phyloP scores from a whole-genome alignment of 2,113 vertebrate species.

The Calonectris borealis region DNA sequence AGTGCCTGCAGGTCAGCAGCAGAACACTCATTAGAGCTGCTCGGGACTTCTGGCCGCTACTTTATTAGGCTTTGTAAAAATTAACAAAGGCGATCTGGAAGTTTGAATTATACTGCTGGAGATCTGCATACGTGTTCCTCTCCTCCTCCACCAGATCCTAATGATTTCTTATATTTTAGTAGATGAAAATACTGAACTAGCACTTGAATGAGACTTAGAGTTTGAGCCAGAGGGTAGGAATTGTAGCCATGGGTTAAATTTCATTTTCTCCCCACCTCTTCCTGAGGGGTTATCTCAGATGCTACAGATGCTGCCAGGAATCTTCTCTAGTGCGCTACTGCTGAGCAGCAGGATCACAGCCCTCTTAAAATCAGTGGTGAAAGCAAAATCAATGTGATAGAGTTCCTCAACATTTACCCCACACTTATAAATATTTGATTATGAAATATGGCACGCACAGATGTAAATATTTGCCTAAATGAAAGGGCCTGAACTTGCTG shows the following conservation, averaged over 20 bases:
- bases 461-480: not conserved
- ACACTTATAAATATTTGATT: not conserved
- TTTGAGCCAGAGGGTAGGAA: not conserved
- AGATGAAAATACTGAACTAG: not conserved
- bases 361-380: not conserved
- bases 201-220: not conserved
- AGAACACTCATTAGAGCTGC: not conserved
- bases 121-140: not conserved
- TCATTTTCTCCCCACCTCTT: not conserved
- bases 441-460: accelerated
- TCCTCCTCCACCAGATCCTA: not conserved
- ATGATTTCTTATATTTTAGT: not conserved
- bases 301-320: not conserved
- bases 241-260: not conserved
- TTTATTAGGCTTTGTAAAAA: not conserved
- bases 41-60: not conserved
- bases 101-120: not conserved
- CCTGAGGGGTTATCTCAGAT: not conserved
- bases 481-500: not conserved
- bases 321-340: not conserved
- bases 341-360: not conserved
- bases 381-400: not conserved
- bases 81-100: not conserved
- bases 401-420: not conserved
- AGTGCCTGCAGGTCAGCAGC: not conserved